Evolutionary conservation across 2,113 vertebrate species (phyloP), one percentile per base, ranked within the genome.

Genomic region (Pitta sordida): DNA sequence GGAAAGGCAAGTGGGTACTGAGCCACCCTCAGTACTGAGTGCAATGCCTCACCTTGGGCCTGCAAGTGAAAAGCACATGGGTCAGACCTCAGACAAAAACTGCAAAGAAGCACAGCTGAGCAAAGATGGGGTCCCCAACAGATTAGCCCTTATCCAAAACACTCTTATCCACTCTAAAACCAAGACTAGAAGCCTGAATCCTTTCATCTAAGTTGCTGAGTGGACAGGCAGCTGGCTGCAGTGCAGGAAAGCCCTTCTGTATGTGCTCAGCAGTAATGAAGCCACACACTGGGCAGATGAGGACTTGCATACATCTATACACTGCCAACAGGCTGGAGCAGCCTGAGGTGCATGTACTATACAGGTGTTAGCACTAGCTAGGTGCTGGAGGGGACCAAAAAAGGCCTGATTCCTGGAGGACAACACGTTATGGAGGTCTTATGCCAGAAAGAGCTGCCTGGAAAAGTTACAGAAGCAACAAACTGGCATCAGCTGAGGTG

Each of bases 1-100:
- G 34, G 32, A 65, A 60, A 71, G 71, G 60, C 62, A 49, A 41
- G 52, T 0, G 0, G 84, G 41, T 39, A 36, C 13, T 1, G 6
- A 46, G 74, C 44, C 7, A 2, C 48, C 15, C 0, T 1, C 60
- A 19, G 32, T 27, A 10, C 44, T 11, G 32, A 46, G 20, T 3
- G 6, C 58, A 41, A 19, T 9, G 34, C 32, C 22, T 63, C 17
- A 1, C 24, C 81, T 41, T 19, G 18, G 39, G 36, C 46, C 69
- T 65, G 59, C 60, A 44, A n/a, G 58, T 15, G 23, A 58, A 69
- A 58, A 34, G 62, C 51, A n/a, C 1, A 0, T 1, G 21, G 30
- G 26, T 51, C 44, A 64, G 49, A 83, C 20, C 15, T 55, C 59
- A 20, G 27, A 23, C 36, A 81, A 64, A 94, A 87, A 60, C 32